Conservation (phyloP, 2,113 vertebrate genomes). For the Muscicapa adusta region DNA sequence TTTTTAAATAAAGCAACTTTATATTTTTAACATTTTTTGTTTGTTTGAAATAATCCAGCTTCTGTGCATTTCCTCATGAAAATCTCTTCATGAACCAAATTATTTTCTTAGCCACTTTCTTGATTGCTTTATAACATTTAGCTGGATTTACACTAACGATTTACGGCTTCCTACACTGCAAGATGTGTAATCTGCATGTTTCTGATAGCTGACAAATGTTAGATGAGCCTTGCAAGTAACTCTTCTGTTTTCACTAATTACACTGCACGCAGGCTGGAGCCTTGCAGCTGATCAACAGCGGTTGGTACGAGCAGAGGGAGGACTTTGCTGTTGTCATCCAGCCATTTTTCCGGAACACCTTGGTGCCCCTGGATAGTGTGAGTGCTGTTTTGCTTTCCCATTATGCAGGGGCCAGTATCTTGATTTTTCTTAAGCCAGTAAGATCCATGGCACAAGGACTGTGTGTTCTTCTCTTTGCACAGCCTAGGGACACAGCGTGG, state of each 20-base stretch:
- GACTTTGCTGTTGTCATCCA: conserved; percentile 85
- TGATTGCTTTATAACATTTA: not conserved
- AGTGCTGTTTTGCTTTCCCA: conserved; percentile 12
- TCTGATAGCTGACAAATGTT: not conserved
- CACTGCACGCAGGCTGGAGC: not conserved
- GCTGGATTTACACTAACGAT: not conserved
- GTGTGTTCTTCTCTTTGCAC: not conserved
- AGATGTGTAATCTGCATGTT: not conserved
- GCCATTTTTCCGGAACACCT: conserved; percentile 82
- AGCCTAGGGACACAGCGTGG: not conserved
- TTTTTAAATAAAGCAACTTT: not conserved
- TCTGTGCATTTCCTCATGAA: not conserved
- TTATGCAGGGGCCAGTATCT: not conserved
- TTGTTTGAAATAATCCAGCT: not conserved
- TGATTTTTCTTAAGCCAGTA: not conserved
- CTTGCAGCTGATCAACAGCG: conserved; percentile 54
- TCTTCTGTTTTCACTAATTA: not conserved
- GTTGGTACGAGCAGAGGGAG: conserved; percentile 74
- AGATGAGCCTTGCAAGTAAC: not conserved
- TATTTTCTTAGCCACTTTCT: not conserved
- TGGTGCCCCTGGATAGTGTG: conserved; percentile 77
- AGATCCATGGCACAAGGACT: not conserved
- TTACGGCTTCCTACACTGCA: not conserved
- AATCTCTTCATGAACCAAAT: not conserved
- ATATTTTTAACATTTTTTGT: not conserved